Percentiles rank a stretch among this genome's conserved stretches.
phyloP scores from a whole-genome alignment of 2,113 vertebrate species.

The Donacobius atricapilla region DNA sequence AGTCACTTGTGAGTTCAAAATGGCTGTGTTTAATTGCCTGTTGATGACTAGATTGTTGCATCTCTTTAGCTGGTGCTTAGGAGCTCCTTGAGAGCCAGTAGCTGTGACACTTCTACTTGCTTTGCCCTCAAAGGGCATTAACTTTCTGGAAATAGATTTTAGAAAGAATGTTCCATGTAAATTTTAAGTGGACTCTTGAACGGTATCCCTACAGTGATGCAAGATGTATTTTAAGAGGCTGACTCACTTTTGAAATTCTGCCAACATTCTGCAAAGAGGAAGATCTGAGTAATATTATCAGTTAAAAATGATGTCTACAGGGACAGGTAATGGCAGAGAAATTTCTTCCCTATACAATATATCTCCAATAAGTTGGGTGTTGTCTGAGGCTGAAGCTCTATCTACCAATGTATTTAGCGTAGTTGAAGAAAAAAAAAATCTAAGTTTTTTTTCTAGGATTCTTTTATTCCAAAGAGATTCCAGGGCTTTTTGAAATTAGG shows the following conservation, averaged over 20 bases:
- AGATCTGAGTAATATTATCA: slow-evolving; percentile 34
- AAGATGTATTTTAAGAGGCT: slow-evolving; percentile 54
- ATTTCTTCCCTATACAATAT: background rate
- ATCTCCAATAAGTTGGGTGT: background rate
- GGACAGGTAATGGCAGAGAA: background rate
- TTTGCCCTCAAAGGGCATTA: background rate
- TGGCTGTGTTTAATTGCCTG: background rate
- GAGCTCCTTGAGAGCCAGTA: background rate
- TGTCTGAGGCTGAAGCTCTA: background rate
- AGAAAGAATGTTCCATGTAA: slow-evolving; percentile 33
- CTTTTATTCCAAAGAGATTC: background rate
- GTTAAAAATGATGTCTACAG: slow-evolving; percentile 6
- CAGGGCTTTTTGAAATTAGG: background rate
- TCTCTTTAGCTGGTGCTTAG: background rate
- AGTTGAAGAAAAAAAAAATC: background rate
- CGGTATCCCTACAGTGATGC: slow-evolving; percentile 31
- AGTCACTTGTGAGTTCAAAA: background rate
- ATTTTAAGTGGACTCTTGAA: slow-evolving; percentile 50
- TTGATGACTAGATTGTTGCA: background rate
- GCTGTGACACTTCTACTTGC: background rate
- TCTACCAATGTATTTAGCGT: background rate
- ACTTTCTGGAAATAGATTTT: slow-evolving; percentile 12
- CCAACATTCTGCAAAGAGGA: slow-evolving; percentile 47
- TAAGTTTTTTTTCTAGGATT: background rate
- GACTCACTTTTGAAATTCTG: slow-evolving; percentile 53